Conservation (phyloP, 1,140 invertebrate genomes). For the Drosophila melanogaster region DNA sequence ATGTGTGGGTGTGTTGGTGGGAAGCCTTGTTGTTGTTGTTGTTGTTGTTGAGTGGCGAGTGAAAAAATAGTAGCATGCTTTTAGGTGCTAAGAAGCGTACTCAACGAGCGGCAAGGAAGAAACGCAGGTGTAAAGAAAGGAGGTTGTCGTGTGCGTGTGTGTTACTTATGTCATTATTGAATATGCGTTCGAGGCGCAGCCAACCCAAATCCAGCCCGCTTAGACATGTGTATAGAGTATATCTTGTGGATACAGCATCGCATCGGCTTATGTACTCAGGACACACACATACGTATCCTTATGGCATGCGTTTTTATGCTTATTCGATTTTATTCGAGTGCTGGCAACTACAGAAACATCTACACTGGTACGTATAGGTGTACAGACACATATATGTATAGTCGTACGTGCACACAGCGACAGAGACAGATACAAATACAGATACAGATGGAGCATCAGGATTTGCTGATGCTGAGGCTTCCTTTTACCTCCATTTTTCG, state of each 20-base stretch:
- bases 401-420: not conserved
- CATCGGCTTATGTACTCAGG: constrained; percentile 57
- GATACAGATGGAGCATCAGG: constrained; percentile 61
- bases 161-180: constrained; percentile 81
- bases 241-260: constrained; percentile 42
- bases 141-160: constrained; percentile 23
- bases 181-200: constrained; percentile 76
- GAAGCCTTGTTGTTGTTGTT: constrained; percentile 2
- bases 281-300: constrained; percentile 38
- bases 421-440: constrained; percentile 25
- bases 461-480: constrained; percentile 64
- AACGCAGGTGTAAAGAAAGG: constrained; percentile 10
- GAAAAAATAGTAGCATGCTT: constrained; percentile 74
- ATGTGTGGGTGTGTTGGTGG: constrained; percentile 6
- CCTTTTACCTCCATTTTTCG: constrained; percentile 18
- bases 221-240: constrained; percentile 61
- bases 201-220: constrained; percentile 63
- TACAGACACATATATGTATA: not conserved
- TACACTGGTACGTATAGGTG: constrained; percentile 22
- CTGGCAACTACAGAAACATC: constrained; percentile 49
- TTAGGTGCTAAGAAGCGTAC: constrained; percentile 81
- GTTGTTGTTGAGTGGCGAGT: constrained; percentile 31
- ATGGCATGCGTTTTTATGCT: constrained; percentile 79
- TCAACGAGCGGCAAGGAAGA: constrained; percentile 31
- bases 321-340: constrained; percentile 81